phyloP scores from a whole-genome alignment of 2,113 vertebrate species.

The Gobio gobio region DNA sequence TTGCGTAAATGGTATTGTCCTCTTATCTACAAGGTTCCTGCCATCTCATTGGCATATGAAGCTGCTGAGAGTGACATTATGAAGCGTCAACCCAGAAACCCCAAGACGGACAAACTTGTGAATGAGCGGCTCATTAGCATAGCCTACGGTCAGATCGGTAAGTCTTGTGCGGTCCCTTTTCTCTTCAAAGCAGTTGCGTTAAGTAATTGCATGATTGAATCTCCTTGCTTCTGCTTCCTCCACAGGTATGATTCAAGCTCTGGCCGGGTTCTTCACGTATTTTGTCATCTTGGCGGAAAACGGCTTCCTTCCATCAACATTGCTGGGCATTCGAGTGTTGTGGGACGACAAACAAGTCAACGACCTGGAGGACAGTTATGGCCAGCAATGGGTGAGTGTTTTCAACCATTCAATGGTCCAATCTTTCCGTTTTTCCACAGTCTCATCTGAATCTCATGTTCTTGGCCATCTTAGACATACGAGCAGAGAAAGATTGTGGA shows the following conservation, averaged over 20 bases:
- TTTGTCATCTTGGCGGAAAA: conserved; percentile 97
- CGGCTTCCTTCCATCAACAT: conserved; percentile 85
- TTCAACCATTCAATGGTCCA: too few species aligned
- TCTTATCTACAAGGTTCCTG: conserved; percentile 76
- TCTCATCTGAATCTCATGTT: neutral
- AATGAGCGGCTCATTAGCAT: conserved; percentile 88
- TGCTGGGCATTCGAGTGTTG: conserved; percentile 87
- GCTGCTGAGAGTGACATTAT: conserved; percentile 90
- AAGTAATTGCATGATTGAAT: neutral
- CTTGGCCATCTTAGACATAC: conserved; percentile 79
- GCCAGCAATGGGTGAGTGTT: conserved; percentile 90
- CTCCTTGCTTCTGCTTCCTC: neutral
- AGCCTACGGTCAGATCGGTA: conserved; percentile 87
- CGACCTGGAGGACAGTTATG: conserved; percentile 87
- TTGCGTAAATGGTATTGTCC: neutral
- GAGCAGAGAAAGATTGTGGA: conserved; percentile 96
- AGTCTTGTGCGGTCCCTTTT: neutral
- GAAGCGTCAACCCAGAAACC: conserved; percentile 86
- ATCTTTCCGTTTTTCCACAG: neutral
- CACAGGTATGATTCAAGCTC: conserved; percentile 91
- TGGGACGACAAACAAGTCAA: conserved; percentile 91
- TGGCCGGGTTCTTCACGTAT: conserved; percentile 94
- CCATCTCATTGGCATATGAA: conserved; percentile 87
- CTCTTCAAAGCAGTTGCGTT: neutral
- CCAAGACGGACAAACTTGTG: conserved; percentile 85